Percentiles rank a stretch among this genome's conserved stretches.
Evolutionary conservation across 2,888 invertebrate genomes (phyloP).

Genomic region (Odontocolon sp.): DNA sequence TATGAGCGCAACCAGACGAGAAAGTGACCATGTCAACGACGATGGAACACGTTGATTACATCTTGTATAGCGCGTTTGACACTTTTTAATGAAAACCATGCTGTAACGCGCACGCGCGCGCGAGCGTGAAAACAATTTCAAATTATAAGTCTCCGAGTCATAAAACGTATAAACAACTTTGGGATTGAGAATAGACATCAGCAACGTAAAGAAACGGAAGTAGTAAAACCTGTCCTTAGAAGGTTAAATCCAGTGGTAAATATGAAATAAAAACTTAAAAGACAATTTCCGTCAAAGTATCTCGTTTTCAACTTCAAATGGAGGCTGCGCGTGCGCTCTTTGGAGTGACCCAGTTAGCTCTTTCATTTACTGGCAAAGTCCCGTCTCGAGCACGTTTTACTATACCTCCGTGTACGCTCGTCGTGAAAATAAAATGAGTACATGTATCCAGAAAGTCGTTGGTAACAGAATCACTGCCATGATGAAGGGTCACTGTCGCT

Average conservation of each 20-base stretch:
- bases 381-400: not conserved
- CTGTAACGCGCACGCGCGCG: not conserved
- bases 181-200: too few relatives aligned
- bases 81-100: slow-evolving; percentile 1
- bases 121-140: too few relatives aligned
- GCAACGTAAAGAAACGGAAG: too few relatives aligned
- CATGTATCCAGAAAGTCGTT: not conserved
- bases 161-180: too few relatives aligned
- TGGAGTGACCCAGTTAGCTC: slow-evolving; percentile 11
- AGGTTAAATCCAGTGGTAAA: not conserved
- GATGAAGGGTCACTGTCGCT: not conserved
- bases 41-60: slow-evolving; percentile 53
- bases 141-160: too few relatives aligned
- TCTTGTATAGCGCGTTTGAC: slow-evolving; percentile 64
- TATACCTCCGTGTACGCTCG: not conserved
- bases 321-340: not conserved
- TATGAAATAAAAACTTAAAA: not conserved
- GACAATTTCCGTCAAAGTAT: not conserved
- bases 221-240: too few relatives aligned
- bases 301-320: not conserved
- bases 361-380: not conserved
- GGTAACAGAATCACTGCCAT: not conserved
- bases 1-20: not conserved
- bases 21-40: not conserved
- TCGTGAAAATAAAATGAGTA: not conserved